phyloP scores from a whole-genome alignment of 2,113 vertebrate species.

The Morone saxatilis region DNA sequence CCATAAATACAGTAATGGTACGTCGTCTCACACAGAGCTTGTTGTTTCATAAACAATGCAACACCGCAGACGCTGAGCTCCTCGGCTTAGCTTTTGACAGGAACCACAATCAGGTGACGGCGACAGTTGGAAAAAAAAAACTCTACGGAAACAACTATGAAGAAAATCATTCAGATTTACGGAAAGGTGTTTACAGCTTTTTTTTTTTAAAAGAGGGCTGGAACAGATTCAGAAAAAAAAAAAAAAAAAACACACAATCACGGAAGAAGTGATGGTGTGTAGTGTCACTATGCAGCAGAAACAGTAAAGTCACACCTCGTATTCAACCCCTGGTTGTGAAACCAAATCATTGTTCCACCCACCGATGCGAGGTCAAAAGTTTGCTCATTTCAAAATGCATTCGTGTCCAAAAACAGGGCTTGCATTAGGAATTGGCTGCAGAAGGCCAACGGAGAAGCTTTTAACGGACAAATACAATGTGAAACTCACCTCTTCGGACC shows the following conservation, averaged over 20 bases:
- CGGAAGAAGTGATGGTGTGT: slow-evolving; percentile 18
- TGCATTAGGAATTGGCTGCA: slow-evolving; percentile 29
- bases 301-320: slow-evolving; percentile 12
- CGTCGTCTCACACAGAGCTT: slow-evolving; percentile 48
- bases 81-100: slow-evolving; percentile 20
- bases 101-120: slow-evolving; percentile 27
- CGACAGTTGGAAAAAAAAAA: not conserved
- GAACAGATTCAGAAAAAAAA: not conserved
- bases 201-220: not conserved
- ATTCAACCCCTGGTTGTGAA: slow-evolving; percentile 45
- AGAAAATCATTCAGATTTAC: not conserved
- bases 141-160: not conserved
- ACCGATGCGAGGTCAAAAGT: slow-evolving; percentile 61
- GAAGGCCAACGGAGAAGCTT: slow-evolving; percentile 19
- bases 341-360: slow-evolving; percentile 48
- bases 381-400: slow-evolving; percentile 41
- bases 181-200: not conserved
- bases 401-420: slow-evolving; percentile 2
- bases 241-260: not conserved
- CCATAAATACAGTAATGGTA: slow-evolving; percentile 34
- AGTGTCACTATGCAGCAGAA: not conserved
- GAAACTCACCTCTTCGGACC: slow-evolving; percentile 48
- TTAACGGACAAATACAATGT: slow-evolving; percentile 27
- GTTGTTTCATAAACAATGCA: slow-evolving; percentile 67
- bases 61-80: slow-evolving; percentile 31